Evolutionary conservation across 2,888 invertebrate genomes (phyloP), one percentile per base, ranked within the genome.

Genomic region (Trissolcus japonicus): DNA sequence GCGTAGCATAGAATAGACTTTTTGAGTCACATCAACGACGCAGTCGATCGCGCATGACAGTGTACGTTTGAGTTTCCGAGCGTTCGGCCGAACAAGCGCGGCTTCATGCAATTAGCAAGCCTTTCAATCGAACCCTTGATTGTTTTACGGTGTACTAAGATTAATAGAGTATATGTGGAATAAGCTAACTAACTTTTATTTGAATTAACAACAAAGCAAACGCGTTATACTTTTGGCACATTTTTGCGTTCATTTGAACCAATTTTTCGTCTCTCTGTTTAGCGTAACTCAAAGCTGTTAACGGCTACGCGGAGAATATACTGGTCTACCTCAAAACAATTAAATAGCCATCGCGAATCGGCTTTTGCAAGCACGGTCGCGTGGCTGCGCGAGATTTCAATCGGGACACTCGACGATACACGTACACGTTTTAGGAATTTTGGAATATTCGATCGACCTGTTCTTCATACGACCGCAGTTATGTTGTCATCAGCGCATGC

Each of bases 221-320:
- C n/a, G 54, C 21, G 7, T 25, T 54, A 54, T 51, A 71, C 46
- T 80, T 81, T 82, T n/a, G 82, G 61, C 72, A 71, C 65, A 35
- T 35, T 54, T 75, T 79, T 79, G 48, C 63, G 60, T 76, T 75
- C 46, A 60, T 76, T 50, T 25, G 55, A 80, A 80, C 54, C 54
- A 80, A 82, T 75, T 76, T 76, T 83, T 83, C 83, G 80, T 83
- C 80, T 82, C 84, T 85, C 80, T 80, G 80, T 86, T 87, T 84
- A 86, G 85, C 86, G 82, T 86, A 86, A 86, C 83, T 85, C 82
- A 79, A 86, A 84, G 87, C 87, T 88, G 81, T 83, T 78, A 84
- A 85, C 85, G 80, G 88, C 87, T 87, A 86, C 85, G 85, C 84
- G 86, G 86, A 88, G 85, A 86, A 88, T 89, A 89, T 86, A 89